Evolutionary conservation across 1,140 invertebrate species (phyloP).

Genomic region (Goniozus legneri): DNA sequence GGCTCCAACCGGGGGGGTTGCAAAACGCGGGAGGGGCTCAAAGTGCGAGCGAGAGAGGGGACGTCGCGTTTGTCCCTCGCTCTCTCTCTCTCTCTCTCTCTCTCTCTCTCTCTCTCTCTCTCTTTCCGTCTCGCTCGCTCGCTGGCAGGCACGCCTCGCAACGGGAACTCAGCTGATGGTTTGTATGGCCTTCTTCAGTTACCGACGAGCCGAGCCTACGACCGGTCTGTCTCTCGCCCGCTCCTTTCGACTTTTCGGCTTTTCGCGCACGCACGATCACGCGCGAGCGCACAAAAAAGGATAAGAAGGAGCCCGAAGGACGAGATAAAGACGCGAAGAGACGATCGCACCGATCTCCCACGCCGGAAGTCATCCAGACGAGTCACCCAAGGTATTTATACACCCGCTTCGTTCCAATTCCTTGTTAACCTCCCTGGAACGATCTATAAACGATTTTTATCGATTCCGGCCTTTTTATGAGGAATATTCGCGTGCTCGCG

Average conservation of each 20-base stretch:
- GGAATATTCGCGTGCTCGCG: no score
- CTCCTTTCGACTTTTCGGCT: not conserved
- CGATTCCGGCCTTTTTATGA: no score
- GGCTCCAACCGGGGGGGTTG: not conserved
- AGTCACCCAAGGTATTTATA: no score
- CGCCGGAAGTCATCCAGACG: no score
- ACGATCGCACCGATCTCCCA: no score
- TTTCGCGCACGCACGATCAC: no score
- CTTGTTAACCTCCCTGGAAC: no score
- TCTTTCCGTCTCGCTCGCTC: slow-evolving; percentile 19
- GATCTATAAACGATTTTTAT: no score
- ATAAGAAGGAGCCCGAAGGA: no score
- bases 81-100: not conserved
- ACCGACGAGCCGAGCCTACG: no score
- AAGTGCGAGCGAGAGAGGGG: slow-evolving; percentile 16
- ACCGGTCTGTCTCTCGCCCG: slow-evolving; percentile 20
- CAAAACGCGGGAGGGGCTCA: slow-evolving; percentile 5
- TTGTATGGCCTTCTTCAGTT: slow-evolving; percentile 30
- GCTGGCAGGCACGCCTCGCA: not conserved
- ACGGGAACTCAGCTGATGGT: slow-evolving; percentile 33
- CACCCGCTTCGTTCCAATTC: no score
- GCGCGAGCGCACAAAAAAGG: no score
- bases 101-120: not conserved
- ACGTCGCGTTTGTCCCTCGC: not conserved
- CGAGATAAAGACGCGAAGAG: not conserved